Conservation (phyloP, 2,113 vertebrate species). For the Rhinoptilus africanus region DNA sequence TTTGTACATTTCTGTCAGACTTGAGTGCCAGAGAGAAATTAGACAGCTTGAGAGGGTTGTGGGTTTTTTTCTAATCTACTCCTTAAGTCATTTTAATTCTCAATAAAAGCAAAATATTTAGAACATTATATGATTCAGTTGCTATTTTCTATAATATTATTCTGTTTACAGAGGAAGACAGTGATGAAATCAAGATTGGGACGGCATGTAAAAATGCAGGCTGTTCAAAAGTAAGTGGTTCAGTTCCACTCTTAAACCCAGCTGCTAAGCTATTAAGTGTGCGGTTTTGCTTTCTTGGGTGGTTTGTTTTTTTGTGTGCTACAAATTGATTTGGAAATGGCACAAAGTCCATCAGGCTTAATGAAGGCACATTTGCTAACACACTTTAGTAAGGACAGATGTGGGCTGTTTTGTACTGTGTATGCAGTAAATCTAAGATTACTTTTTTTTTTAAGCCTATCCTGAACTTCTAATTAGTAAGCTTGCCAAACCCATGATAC, state of each 20-base stretch:
- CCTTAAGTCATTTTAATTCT: neutral
- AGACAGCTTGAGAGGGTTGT: neutral
- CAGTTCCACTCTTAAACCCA: neutral
- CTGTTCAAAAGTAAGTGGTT: conserved; percentile 85
- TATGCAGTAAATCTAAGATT: neutral
- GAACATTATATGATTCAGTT: neutral
- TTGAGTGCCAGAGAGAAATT: neutral
- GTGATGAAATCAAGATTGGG: conserved; percentile 90
- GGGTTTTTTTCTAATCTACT: neutral
- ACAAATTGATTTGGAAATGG: neutral
- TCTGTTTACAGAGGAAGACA: conserved; percentile 83
- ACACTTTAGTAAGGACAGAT: rapidly evolving
- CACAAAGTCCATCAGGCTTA: neutral
- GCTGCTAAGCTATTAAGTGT: neutral
- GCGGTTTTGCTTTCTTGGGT: neutral
- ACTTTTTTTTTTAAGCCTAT: neutral
- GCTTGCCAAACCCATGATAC: neutral
- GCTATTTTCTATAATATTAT: neutral
- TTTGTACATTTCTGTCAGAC: neutral
- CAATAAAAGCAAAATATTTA: neutral
- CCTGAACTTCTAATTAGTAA: neutral
- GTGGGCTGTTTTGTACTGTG: neutral
- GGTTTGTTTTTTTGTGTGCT: neutral
- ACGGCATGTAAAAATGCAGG: conserved; percentile 92
- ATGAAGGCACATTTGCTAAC: neutral